Evolutionary conservation across 2,888 invertebrate species (phyloP).

Genomic region (Ormyrus thymus): DNA sequence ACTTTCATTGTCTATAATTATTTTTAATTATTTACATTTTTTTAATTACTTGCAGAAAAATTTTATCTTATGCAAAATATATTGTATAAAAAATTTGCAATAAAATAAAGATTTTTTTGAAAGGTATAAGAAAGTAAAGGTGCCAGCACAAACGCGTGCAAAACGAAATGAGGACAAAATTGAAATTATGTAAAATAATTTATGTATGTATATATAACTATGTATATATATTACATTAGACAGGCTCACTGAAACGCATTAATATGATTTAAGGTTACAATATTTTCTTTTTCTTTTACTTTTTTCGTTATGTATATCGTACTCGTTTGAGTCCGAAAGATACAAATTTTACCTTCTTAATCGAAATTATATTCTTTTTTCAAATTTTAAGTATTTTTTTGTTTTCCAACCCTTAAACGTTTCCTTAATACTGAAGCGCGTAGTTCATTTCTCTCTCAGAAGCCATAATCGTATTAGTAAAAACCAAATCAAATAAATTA

Average conservation of each 20-base stretch:
- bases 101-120: neutral
- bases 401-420: constrained; percentile 40
- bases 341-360: constrained; percentile 40
- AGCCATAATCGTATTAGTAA: constrained; percentile 20
- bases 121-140: constrained; percentile 19
- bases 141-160: constrained; percentile 37
- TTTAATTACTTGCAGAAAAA: neutral
- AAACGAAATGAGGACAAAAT: constrained; percentile 61
- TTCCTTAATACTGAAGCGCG: constrained; percentile 54
- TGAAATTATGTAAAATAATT: constrained; percentile 70
- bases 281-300: constrained; percentile 45
- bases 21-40: constrained; percentile 10
- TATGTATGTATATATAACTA: constrained; percentile 66
- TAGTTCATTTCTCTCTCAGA: constrained; percentile 27
- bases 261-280: constrained; percentile 48
- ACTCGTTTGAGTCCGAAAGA: constrained; percentile 1
- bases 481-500: constrained; percentile 50
- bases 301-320: constrained; percentile 7
- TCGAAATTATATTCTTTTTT: constrained; percentile 26
- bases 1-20: neutral
- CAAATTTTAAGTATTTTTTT: constrained; percentile 10
- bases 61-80: constrained; percentile 11
- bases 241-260: constrained; percentile 59
- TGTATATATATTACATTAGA: constrained; percentile 66
- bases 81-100: constrained; percentile 14